Percentiles rank a stretch among this genome's conserved stretches.
Conservation (phyloP, 2,888 invertebrate genomes). For the Drosophila kanekoi region DNA sequence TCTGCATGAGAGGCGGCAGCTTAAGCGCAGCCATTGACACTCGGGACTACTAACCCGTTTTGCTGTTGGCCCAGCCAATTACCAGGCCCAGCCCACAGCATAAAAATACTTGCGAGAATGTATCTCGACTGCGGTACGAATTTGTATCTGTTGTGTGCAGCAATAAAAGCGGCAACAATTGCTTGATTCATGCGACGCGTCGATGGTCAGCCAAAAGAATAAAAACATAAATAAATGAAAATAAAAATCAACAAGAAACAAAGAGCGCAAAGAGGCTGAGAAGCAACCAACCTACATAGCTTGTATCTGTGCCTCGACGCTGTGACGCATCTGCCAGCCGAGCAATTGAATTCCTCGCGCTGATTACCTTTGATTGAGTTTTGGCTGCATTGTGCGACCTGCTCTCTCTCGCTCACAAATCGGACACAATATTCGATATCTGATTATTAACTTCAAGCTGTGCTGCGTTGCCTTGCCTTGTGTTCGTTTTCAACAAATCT, state of each 20-base stretch:
- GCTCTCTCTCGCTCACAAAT: background rate
- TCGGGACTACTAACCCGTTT: constrained; percentile 46
- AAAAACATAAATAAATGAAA: background rate
- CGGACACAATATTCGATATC: constrained; percentile 21
- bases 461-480: no score
- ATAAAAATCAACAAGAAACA: background rate
- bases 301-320: constrained; percentile 19
- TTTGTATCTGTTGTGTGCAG: constrained; percentile 36
- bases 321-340: constrained; percentile 47
- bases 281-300: constrained; percentile 49
- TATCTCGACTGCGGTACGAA: constrained; percentile 37
- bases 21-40: constrained; percentile 54
- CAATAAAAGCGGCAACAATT: constrained; percentile 61
- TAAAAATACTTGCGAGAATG: constrained; percentile 46
- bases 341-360: constrained; percentile 36
- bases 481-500: constrained; percentile 42
- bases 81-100: constrained; percentile 72
- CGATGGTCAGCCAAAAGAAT: constrained; percentile 17
- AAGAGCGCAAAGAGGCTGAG: constrained; percentile 14
- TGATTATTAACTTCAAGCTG: constrained; percentile 42
- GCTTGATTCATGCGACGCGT: constrained; percentile 69
- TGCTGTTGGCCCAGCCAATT: constrained; percentile 68
- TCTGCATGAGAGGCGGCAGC: constrained; percentile 52
- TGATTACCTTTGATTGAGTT: constrained; percentile 57
- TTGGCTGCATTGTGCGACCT: constrained; percentile 30